phyloP scores from a whole-genome alignment of 2,113 vertebrate genomes.

The Litocranius walleri region DNA sequence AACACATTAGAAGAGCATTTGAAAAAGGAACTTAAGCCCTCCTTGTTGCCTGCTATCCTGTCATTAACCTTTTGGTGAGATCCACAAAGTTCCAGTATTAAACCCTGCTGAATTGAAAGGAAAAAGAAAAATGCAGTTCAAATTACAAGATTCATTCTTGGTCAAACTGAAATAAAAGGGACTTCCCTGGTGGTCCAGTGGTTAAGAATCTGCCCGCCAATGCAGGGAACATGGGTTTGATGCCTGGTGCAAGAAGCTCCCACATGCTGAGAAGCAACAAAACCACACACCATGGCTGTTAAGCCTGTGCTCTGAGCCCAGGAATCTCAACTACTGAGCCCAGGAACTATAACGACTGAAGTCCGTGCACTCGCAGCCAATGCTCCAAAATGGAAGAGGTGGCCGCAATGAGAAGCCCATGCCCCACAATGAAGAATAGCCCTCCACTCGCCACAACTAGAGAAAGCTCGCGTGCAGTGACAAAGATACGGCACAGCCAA shows the following conservation, averaged over 20 bases:
- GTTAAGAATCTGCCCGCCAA: not conserved
- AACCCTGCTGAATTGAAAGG: not conserved
- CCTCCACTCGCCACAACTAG: not conserved
- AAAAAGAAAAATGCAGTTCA: not conserved
- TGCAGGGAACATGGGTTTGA: not conserved
- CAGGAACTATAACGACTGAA: accelerated
- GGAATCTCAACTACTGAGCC: not conserved
- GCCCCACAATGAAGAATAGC: not conserved
- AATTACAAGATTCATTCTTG: not conserved
- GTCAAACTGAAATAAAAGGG: not conserved
- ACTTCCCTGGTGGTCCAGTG: not conserved
- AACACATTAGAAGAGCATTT: not conserved
- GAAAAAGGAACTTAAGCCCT: not conserved
- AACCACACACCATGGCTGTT: not conserved
- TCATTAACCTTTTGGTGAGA: not conserved
- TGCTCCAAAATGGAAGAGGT: accelerated
- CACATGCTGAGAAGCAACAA: not conserved
- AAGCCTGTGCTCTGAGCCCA: not conserved
- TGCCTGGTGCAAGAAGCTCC: not conserved
- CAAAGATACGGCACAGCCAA: not conserved
- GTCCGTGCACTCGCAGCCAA: not conserved
- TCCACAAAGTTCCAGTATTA: not conserved
- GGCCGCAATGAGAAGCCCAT: not conserved
- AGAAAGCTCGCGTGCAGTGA: not conserved
- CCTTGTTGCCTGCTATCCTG: not conserved